Conservation (phyloP, 1,140 invertebrate genomes). For the Eupristina koningsbergeri region DNA sequence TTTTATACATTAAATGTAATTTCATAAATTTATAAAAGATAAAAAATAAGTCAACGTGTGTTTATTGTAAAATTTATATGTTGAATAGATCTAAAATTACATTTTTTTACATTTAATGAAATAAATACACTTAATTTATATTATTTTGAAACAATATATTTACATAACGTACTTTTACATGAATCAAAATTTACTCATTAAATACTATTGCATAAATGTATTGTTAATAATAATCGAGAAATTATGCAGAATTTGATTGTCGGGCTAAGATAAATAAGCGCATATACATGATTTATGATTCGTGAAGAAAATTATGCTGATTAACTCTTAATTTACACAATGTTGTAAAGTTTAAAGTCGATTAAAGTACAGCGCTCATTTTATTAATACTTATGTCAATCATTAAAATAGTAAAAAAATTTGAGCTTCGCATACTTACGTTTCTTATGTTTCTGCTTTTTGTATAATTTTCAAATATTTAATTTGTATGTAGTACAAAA, state of each 20-base stretch:
- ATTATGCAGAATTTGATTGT: not conserved
- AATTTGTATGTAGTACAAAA: no score
- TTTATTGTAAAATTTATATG: no score
- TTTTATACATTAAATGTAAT: no score
- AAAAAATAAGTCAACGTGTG: not conserved
- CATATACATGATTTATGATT: not conserved
- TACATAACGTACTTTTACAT: not conserved
- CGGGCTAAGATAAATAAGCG: not conserved
- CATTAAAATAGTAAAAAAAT: not conserved
- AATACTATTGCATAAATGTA: no score
- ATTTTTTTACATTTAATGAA: no score
- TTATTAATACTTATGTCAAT: not conserved
- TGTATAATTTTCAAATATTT: not conserved
- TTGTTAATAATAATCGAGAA: not conserved
- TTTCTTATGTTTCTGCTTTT: not conserved
- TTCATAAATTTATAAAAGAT: not conserved
- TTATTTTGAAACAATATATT: not conserved
- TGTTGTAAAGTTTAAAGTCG: not conserved
- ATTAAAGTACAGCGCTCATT: not conserved
- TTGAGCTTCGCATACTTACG: not conserved
- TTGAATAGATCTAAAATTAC: no score
- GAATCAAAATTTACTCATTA: not conserved
- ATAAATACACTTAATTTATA: not conserved
- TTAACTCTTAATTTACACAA: not conserved
- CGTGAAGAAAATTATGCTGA: not conserved